Evolutionary conservation across 2,113 vertebrate species (phyloP).

Genomic region (Prolemur simus): DNA sequence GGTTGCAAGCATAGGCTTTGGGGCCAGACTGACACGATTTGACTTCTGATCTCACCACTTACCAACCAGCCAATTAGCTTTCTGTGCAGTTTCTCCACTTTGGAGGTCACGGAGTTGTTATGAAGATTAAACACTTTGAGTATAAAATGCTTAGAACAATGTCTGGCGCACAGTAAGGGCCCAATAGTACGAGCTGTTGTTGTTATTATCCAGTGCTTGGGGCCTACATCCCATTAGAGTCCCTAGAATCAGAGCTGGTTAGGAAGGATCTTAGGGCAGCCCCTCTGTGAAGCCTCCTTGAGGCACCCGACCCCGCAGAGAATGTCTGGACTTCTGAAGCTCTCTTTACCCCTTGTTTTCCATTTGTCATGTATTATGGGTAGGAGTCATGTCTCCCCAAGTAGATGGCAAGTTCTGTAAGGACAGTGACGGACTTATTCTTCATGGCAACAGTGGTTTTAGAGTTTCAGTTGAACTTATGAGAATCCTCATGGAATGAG

Average conservation of each 20-base stretch:
- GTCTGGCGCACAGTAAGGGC: neutral
- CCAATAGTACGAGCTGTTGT: neutral
- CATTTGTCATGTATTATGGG: accelerated
- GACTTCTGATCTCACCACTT: neutral
- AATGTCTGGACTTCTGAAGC: neutral
- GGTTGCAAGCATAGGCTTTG: neutral
- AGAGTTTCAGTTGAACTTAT: neutral
- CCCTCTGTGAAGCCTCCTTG: neutral
- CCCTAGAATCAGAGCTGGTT: neutral
- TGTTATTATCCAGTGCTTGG: neutral
- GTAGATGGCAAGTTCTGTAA: neutral
- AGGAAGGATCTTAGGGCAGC: neutral
- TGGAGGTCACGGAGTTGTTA: neutral
- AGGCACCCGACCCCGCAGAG: neutral
- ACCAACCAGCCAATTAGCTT: neutral
- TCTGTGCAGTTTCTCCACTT: neutral
- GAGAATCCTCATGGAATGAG: neutral
- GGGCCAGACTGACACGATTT: neutral
- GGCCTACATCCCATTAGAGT: neutral
- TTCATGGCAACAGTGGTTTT: neutral
- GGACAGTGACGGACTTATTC: neutral
- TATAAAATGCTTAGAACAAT: neutral
- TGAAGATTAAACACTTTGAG: neutral
- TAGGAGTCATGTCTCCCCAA: neutral
- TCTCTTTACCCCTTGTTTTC: neutral